Conservation (phyloP, 2,888 invertebrate species). For the Melinaea menophilus region DNA sequence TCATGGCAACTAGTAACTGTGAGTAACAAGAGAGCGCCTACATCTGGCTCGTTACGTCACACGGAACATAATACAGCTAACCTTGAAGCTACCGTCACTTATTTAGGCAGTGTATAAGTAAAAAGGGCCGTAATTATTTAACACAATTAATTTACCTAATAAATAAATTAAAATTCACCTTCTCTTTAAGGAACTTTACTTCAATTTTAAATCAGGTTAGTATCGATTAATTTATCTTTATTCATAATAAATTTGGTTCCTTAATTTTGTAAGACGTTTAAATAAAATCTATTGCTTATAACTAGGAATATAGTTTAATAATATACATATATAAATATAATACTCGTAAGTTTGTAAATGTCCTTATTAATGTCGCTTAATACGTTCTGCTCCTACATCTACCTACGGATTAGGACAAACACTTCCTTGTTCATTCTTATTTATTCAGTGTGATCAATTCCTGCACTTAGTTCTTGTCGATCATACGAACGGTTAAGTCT, state of each 20-base stretch:
- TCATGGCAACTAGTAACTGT: conserved; percentile 21
- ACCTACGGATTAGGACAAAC: conserved; percentile 54
- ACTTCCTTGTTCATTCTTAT: conserved; percentile 59
- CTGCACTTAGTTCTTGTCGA: conserved; percentile 21
- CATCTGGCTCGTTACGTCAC: conserved; percentile 61
- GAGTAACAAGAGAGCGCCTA: conserved; percentile 49
- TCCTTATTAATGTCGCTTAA: conserved; percentile 48
- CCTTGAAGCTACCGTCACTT: conserved; percentile 64
- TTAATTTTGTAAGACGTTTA: too few relatives aligned
- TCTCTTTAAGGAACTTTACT: too few relatives aligned
- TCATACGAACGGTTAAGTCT: too few relatives aligned
- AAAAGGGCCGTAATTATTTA: neutral
- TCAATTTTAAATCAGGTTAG: too few relatives aligned
- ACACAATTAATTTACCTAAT: too few relatives aligned
- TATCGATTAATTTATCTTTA: neutral
- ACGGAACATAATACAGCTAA: conserved; percentile 69
- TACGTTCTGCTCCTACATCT: conserved; percentile 55
- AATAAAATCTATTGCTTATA: neutral
- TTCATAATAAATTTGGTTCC: neutral
- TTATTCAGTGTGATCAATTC: conserved; percentile 34
- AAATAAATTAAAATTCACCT: too few relatives aligned
- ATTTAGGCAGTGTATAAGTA: conserved; percentile 31
- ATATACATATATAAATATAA: neutral
- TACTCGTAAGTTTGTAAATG: conserved; percentile 33
- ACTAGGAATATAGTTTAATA: neutral